Evolutionary conservation across 2,888 invertebrate genomes (phyloP), one percentile per base, ranked within the genome.

Genomic region (Cabera pusaria): DNA sequence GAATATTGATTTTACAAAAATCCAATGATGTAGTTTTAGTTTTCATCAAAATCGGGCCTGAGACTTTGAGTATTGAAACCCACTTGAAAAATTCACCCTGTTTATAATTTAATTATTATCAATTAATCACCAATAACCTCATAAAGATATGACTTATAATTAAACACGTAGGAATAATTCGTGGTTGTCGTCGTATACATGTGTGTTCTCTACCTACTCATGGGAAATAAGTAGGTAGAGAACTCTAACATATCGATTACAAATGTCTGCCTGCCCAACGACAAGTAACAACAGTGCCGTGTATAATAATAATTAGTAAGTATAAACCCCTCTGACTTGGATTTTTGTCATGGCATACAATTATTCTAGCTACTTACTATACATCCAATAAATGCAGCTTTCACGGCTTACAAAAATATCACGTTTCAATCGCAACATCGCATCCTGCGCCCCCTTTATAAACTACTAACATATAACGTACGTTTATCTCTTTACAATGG

Each of bases 401-500:
- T 71, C 55, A 66, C 61, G 57, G 61, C 63, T 64, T 63, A 68
- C 71, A 78, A 83, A 74, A 86, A 83, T 86, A 87, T 87, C 86
- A 74, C 63, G 65, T 87, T 86, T 80, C 86, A 73, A 66, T 72
- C 59, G 51, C 64, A 70, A 64, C 74, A 82, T 82, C 77, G 57
- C 68, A 72, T 80, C 75, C 77, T 75, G 78, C 61, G 75, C 75
- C 85, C 87, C 82, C 77, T 72, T 61, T 60, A 68, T 63, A 70
- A 73, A 67, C 53, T 52, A 55, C 55, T 45, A 49, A 48, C 76
- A 83, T 53, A 77, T 84, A 83, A 56, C 66, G 56, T 71, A 69
- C 68, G 74, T 80, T 74, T 70, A 79, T 79, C 66, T 71, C 61
- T 64, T 68, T 68, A 83, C 84, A 87, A 87, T 71, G 79, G 82